phyloP scores from a whole-genome alignment of 2,888 invertebrate genomes.

The Meandrusa payeni region DNA sequence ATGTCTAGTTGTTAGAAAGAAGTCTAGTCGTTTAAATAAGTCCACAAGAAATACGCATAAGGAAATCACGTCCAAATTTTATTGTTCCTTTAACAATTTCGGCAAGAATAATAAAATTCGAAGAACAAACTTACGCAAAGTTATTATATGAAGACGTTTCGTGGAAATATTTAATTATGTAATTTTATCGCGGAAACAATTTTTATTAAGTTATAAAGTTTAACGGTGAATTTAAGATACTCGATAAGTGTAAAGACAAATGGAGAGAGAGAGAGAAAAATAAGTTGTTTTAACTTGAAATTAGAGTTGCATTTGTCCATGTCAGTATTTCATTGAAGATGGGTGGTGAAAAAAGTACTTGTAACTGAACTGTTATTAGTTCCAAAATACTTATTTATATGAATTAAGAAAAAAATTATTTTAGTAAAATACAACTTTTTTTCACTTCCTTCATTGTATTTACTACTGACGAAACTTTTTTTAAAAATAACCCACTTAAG shows the following conservation, averaged over 20 bases:
- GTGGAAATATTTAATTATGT: constrained; percentile 6
- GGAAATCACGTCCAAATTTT: constrained; percentile 7
- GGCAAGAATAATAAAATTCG: constrained; percentile 8
- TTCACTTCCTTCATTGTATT: too few species aligned
- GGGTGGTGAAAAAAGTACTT: too few species aligned
- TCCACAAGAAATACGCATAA: constrained; percentile 3
- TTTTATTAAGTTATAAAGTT: too few species aligned
- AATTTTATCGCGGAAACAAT: not conserved
- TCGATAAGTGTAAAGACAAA: not conserved
- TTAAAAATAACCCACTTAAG: too few species aligned
- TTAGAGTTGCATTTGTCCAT: not conserved
- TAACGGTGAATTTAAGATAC: too few species aligned
- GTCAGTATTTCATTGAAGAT: not conserved
- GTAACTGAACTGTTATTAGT: too few species aligned
- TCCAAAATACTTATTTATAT: too few species aligned
- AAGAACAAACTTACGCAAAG: constrained; percentile 6
- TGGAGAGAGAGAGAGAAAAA: too few species aligned
- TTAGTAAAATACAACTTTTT: too few species aligned
- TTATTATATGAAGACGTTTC: constrained; percentile 5
- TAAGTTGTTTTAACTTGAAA: not conserved
- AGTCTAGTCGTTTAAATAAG: constrained; percentile 3
- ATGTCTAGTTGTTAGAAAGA: not conserved
- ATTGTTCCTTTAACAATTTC: constrained; percentile 10
- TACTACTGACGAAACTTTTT: too few species aligned
- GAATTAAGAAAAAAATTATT: too few species aligned